These are phyloP conservation scores for Lamproptera curius DNA, from an alignment of 2,888 invertebrate genomes.

Conservation along the genomic window DNA sequence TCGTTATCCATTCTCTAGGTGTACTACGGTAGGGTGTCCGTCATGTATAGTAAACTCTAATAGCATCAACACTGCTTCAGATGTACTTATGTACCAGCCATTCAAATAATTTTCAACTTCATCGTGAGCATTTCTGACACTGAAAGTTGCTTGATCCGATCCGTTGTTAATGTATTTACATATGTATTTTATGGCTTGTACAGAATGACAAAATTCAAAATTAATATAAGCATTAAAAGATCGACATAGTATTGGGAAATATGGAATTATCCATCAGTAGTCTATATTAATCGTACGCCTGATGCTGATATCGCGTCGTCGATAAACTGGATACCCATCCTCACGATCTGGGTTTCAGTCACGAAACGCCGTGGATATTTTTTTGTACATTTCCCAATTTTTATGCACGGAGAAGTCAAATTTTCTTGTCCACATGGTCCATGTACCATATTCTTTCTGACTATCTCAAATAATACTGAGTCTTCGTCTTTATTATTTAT, in stretches of 20 bases:
- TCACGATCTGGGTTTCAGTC: conserved; percentile 20
- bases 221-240: conserved; percentile 26
- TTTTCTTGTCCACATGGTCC: conserved; percentile 29
- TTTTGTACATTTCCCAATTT: conserved; percentile 20
- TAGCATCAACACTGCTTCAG: conserved; percentile 22
- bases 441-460: conserved; percentile 6
- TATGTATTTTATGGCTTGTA: conserved; percentile 43
- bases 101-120: conserved; percentile 19
- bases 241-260: conserved; percentile 23
- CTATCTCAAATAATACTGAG: neutral
- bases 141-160: conserved; percentile 28
- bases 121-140: conserved; percentile 12
- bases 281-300: conserved; percentile 19
- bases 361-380: conserved; percentile 21
- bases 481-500: conserved; percentile 15
- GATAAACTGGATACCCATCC: conserved; percentile 22
- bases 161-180: conserved; percentile 31
- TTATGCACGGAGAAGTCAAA: conserved; percentile 21
- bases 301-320: conserved; percentile 12
- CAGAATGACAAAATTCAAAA: conserved; percentile 46
- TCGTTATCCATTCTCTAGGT: conserved; percentile 3
- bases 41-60: neutral
- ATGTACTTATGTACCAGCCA: conserved; percentile 21
- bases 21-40: neutral
- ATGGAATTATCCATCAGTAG: conserved; percentile 27